A percentile compares a stretch with the other conserved stretches of the same genome.
Evolutionary conservation across 2,888 invertebrate genomes (phyloP).

Genomic region (Aporophyla nigra): DNA sequence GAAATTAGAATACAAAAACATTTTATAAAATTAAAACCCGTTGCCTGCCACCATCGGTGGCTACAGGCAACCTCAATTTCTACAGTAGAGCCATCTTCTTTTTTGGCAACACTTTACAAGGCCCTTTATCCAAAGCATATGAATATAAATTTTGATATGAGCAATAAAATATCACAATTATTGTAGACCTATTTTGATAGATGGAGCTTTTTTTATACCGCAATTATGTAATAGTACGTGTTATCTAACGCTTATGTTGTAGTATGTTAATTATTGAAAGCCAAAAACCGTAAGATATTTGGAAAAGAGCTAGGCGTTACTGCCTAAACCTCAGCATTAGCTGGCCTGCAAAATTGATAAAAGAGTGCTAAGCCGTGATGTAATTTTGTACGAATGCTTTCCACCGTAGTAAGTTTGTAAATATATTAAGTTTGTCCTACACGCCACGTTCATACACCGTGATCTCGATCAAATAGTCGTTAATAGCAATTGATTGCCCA

Average conservation of each 20-base stretch:
- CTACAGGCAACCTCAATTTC: background rate
- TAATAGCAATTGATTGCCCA: slow-evolving; percentile 11
- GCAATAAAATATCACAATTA: slow-evolving; percentile 10
- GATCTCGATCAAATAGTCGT: slow-evolving; percentile 12
- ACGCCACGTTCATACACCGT: slow-evolving; percentile 3
- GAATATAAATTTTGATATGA: slow-evolving; percentile 14
- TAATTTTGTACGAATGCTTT: slow-evolving; percentile 9
- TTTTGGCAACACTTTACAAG: slow-evolving; percentile 4
- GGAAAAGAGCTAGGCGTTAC: background rate
- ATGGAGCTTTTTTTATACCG: slow-evolving; percentile 30
- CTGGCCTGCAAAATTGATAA: background rate
- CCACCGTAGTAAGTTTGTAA: slow-evolving; percentile 1
- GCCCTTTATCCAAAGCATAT: background rate
- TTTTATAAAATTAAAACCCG: background rate
- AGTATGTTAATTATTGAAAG: slow-evolving; percentile 1
- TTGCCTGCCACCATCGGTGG: background rate
- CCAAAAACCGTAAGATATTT: background rate
- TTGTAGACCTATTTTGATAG: slow-evolving; percentile 36
- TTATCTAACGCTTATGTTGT: background rate
- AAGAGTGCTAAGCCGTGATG: background rate
- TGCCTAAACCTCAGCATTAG: background rate
- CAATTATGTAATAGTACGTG: slow-evolving; percentile 2
- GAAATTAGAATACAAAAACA: background rate
- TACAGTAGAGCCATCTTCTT: background rate
- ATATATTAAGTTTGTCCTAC: slow-evolving; percentile 11